phyloP scores from a whole-genome alignment of 2,888 invertebrate genomes.

The Mamestra brassicae region DNA sequence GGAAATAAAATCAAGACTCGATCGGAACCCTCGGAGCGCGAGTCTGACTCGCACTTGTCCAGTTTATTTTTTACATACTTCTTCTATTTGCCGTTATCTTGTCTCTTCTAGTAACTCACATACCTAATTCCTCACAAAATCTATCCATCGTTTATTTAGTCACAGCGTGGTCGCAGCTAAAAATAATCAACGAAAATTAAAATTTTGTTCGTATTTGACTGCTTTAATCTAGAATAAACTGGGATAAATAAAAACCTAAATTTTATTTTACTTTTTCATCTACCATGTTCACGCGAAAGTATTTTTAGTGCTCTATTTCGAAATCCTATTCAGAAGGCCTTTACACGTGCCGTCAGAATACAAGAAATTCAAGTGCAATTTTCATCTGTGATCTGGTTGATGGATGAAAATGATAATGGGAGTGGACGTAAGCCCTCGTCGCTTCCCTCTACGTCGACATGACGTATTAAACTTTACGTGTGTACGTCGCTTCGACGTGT shows the following conservation, averaged over 20 bases:
- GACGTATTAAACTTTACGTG: neutral
- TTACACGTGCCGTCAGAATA: slow-evolving; percentile 4
- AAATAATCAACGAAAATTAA: no score
- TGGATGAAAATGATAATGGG: slow-evolving; percentile 42
- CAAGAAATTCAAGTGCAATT: slow-evolving; percentile 26
- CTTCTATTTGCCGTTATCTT: no score
- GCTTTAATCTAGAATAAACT: no score
- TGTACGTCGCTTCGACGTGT: neutral
- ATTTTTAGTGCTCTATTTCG: slow-evolving; percentile 10
- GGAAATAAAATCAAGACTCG: no score
- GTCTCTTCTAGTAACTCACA: no score
- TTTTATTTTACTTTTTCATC: neutral
- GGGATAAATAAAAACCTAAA: neutral
- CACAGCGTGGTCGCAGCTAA: no score
- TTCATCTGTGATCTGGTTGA: slow-evolving; percentile 16
- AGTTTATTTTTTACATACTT: no score
- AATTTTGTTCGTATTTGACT: no score
- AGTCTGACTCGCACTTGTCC: no score
- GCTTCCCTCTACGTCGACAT: neutral
- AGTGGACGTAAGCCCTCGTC: slow-evolving; percentile 11
- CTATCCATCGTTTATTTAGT: no score
- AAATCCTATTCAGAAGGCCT: neutral
- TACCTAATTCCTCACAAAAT: no score
- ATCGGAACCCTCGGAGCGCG: no score
- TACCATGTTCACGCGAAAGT: neutral